Conservation (phyloP, 2,888 invertebrate genomes). For the Seira ritae region DNA sequence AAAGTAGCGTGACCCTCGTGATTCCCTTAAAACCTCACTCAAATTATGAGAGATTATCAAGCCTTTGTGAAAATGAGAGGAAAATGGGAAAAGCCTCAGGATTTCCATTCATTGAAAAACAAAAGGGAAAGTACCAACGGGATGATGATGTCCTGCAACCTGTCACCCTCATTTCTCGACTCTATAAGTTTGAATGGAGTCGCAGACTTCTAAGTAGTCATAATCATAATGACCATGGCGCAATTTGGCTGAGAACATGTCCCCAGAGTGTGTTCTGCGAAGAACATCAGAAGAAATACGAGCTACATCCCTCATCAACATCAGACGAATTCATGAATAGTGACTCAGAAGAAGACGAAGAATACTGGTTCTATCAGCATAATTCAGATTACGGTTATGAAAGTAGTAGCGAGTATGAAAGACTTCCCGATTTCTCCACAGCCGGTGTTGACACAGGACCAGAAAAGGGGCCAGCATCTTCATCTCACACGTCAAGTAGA, state of each 20-base stretch:
- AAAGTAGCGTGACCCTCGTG: constrained; percentile 16
- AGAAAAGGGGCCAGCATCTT: background rate
- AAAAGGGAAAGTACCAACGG: too few species aligned
- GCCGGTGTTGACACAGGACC: background rate
- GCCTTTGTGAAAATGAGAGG: constrained; percentile 40
- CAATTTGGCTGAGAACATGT: constrained; percentile 38
- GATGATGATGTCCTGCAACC: too few species aligned
- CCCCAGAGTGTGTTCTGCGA: constrained; percentile 30
- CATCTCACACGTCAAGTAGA: too few species aligned
- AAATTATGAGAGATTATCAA: constrained; percentile 17
- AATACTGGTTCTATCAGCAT: background rate
- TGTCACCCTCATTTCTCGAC: too few species aligned
- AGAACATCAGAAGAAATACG: background rate
- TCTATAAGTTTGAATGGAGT: too few species aligned
- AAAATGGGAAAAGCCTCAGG: too few species aligned
- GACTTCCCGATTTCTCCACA: background rate
- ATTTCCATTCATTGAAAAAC: too few species aligned
- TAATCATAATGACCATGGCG: background rate
- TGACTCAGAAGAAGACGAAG: background rate
- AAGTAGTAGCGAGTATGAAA: background rate
- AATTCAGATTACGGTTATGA: background rate
- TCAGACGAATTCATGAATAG: background rate
- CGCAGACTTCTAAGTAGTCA: too few species aligned
- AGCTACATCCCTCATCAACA: too few species aligned
- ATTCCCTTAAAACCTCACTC: constrained; percentile 34